These are phyloP conservation scores for Aptenodytes patagonicus DNA, from an alignment of 2,113 vertebrate species.

Conservation along the genomic window DNA sequence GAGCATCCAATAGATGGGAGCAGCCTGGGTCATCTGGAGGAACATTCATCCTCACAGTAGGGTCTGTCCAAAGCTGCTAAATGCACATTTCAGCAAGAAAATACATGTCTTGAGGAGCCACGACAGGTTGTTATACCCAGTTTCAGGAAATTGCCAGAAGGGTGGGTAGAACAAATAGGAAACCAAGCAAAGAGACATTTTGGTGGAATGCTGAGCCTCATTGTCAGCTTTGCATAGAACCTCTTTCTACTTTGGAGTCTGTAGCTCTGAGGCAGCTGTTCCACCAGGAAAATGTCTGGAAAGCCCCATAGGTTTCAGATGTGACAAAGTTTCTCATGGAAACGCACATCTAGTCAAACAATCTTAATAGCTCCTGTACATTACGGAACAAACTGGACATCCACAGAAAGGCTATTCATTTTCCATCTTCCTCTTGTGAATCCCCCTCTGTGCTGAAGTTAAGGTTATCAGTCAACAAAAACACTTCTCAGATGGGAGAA, in stretches of 20 bases:
- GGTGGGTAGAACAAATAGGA: not conserved
- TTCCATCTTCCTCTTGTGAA: not conserved
- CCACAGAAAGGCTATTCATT: not conserved
- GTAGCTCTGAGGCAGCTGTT: not conserved
- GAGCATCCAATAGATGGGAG: not conserved
- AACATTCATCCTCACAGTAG: not conserved
- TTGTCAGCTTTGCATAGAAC: not conserved
- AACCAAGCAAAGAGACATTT: not conserved
- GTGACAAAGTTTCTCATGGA: not conserved
- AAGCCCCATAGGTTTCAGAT: not conserved
- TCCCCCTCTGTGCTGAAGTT: not conserved
- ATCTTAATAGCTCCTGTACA: not conserved
- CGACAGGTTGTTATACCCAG: too few relatives aligned
- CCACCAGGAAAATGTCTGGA: not conserved
- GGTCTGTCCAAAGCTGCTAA: not conserved
- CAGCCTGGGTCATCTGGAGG: not conserved
- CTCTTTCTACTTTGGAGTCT: not conserved
- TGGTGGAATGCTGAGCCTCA: not conserved
- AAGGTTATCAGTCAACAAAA: not conserved
- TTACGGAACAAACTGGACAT: not conserved
- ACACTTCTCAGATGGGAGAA: not conserved
- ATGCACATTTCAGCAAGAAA: not conserved
- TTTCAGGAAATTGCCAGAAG: not conserved
- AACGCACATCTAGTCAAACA: not conserved
- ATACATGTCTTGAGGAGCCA: not conserved